These are phyloP conservation scores for Hydropsyche betteni DNA, from an alignment of 2,888 invertebrate genomes.

Conservation along the genomic window DNA sequence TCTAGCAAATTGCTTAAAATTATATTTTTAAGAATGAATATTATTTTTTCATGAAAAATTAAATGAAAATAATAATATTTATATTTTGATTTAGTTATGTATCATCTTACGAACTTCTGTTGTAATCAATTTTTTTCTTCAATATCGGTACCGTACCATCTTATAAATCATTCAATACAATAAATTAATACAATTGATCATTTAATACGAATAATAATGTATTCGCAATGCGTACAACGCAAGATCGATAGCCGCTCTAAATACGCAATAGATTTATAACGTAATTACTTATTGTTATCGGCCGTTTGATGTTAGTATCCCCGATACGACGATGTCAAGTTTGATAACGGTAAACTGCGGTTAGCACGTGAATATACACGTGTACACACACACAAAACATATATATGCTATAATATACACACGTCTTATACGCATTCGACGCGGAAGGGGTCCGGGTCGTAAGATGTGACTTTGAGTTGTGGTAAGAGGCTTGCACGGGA, in stretches of 20 bases:
- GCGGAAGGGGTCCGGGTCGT: neutral
- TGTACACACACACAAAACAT: too few species aligned
- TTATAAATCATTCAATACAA: too few species aligned
- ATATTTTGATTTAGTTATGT: too few species aligned
- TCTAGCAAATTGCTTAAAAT: too few species aligned
- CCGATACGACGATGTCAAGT: neutral
- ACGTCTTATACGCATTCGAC: neutral
- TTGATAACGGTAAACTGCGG: conserved; percentile 13
- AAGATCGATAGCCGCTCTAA: neutral
- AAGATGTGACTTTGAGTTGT: conserved; percentile 32
- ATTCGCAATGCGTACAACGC: neutral
- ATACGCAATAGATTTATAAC: conserved; percentile 8
- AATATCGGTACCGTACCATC: too few species aligned
- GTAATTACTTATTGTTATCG: conserved; percentile 19
- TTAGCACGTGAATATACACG: neutral
- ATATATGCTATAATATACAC: neutral
- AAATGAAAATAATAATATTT: too few species aligned
- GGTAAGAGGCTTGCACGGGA: conserved; percentile 27
- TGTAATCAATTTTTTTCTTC: too few species aligned
- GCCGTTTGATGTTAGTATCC: neutral
- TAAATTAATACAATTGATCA: too few species aligned
- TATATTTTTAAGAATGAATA: too few species aligned
- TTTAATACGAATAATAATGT: neutral
- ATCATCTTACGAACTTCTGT: too few species aligned
- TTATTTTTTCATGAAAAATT: too few species aligned